Evolutionary conservation across 2,888 invertebrate species (phyloP), one percentile per base, ranked within the genome.

Genomic region (Pseudanteris insignis): DNA sequence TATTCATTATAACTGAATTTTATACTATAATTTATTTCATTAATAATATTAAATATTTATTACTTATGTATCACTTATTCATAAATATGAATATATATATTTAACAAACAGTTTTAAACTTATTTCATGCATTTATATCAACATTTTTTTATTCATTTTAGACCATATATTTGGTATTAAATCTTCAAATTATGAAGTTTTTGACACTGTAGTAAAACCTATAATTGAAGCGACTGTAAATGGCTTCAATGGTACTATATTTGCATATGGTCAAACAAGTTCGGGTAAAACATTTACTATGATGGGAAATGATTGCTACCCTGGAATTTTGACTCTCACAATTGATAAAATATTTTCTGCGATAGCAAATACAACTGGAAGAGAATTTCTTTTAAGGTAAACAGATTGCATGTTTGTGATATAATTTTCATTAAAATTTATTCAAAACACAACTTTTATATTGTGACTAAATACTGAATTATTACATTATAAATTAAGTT

Each of bases 261-360:
- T 95, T 81, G 93, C 94, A 0, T 95, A 95, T 76, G 94, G 94
- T 4, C 94, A 94, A 79, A 94, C 94, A 2, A 90, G 92, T 0
- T 93, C 93, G 0, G 95, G 94, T 44, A 93, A 93, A 79, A 93
- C 93, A 0, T 88, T 88, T 70, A 92, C 92, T 0, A 91, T 93
- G 89, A 85, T 89, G 74, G 95, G 95, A 0, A 85, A 85, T 21
- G 80, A 83, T 0, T 69, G 80, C 0, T 86, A 88, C 26, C 87
- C 86, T 0, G 95, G 95, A 0, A 86, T 95, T 5, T 89, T 94
- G 70, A 86, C 87, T 0, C 74, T 89, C 25, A 86, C 92, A 0
- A 85, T 93, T 0, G 78, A 87, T 5, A 84, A 90, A 70, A 84
- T 92, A 25, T 92, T 92, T 74, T 81, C 86, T 26, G 81, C 83